phyloP scores from a whole-genome alignment of 2,113 vertebrate genomes.

The Plotosus lineatus region DNA sequence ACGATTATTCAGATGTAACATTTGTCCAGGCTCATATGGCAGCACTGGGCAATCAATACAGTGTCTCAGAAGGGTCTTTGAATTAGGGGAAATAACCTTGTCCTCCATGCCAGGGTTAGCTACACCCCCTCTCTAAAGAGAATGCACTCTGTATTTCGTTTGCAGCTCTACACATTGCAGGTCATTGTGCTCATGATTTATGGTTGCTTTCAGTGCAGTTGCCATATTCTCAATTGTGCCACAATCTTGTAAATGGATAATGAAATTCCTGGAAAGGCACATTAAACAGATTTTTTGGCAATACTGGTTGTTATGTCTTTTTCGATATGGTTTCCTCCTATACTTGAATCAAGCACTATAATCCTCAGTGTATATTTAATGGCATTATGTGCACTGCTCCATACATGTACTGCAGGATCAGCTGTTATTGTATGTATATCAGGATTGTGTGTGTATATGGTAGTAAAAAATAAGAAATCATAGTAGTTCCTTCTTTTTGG shows the following conservation, averaged over 20 bases:
- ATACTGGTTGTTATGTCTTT: not conserved
- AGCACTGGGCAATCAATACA: conserved; percentile 42
- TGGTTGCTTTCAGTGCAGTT: not conserved
- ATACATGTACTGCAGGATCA: not conserved
- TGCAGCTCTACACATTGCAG: not conserved
- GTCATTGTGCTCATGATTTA: conserved; percentile 29
- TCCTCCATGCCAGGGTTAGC: conserved; percentile 31
- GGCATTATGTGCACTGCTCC: conserved; percentile 5
- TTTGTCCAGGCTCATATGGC: conserved; percentile 51
- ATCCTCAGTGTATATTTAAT: not conserved
- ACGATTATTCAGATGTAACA: conserved; percentile 60
- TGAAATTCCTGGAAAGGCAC: conserved; percentile 1
- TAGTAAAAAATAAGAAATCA: not conserved
- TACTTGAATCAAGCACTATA: not conserved
- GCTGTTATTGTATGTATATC: not conserved
- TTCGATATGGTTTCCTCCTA: no score
- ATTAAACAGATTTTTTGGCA: not conserved
- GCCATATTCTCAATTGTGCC: not conserved
- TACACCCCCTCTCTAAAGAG: conserved; percentile 36
- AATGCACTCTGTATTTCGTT: conserved; percentile 33
- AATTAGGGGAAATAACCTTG: conserved; percentile 52
- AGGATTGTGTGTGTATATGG: not conserved
- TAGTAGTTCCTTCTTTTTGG: conserved; percentile 36
- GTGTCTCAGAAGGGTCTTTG: conserved; percentile 38
- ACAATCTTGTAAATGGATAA: not conserved